A percentile compares a stretch with the other conserved stretches of the same genome.
Conservation (phyloP, 2,797 vertebrate species). For the Esox masquinongy region DNA sequence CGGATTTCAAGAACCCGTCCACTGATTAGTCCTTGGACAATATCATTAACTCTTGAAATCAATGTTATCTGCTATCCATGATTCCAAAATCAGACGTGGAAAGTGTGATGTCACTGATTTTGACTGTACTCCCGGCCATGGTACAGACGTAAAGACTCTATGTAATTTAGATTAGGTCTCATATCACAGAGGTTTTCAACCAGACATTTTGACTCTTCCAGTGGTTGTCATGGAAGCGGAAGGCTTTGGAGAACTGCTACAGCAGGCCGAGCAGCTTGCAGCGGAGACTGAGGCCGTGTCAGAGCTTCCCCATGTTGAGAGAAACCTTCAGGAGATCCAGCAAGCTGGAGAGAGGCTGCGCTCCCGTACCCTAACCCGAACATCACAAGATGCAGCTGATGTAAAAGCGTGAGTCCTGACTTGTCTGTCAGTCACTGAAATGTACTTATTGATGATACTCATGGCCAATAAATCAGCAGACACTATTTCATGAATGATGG, state of each 20-base stretch:
- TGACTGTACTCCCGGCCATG: background rate
- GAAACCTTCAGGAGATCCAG: conserved; percentile 96
- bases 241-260: conserved; percentile 94
- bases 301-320: conserved; percentile 92
- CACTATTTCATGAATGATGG: background rate
- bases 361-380: conserved; percentile 91
- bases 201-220: background rate
- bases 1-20: background rate
- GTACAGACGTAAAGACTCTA: too few relatives aligned
- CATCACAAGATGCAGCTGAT: conserved; percentile 93
- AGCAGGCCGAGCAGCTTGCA: conserved; percentile 97
- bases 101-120: too few relatives aligned
- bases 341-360: conserved; percentile 94
- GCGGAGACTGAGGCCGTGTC: conserved; percentile 96
- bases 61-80: background rate
- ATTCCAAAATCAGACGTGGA: background rate
- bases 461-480: background rate
- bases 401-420: conserved; percentile 91
- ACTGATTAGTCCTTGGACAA: background rate
- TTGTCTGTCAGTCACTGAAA: background rate
- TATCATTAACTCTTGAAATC: background rate
- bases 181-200: background rate
- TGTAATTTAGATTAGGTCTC: background rate
- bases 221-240: conserved; percentile 85
- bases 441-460: background rate